Evolutionary conservation across 2,113 vertebrate genomes (phyloP).

Genomic region (Phalacrocorax aristotelis): DNA sequence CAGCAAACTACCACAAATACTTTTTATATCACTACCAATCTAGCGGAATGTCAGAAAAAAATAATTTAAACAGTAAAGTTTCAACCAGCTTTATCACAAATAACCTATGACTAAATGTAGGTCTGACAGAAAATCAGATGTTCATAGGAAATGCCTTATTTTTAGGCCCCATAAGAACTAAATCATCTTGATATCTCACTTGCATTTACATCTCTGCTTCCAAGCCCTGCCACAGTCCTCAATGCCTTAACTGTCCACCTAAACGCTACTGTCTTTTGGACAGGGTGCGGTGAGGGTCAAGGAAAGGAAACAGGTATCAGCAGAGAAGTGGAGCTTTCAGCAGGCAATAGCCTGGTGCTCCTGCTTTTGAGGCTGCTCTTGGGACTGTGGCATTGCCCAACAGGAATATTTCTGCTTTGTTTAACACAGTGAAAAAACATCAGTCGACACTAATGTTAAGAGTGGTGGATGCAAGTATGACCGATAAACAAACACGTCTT

Average conservation of each 20-base stretch:
- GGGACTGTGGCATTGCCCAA: slow-evolving; percentile 38
- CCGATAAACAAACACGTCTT: slow-evolving; percentile 80
- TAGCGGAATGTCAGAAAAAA: neutral
- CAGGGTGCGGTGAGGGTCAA: neutral
- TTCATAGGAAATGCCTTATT: neutral
- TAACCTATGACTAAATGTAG: neutral
- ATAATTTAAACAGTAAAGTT: neutral
- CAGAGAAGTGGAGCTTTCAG: slow-evolving; percentile 20
- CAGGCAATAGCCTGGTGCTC: neutral
- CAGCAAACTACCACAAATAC: neutral
- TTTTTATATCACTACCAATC: neutral
- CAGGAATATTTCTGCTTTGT: slow-evolving; percentile 70
- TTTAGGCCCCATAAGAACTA: neutral
- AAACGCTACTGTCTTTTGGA: neutral
- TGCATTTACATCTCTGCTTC: neutral
- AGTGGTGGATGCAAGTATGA: slow-evolving; percentile 69
- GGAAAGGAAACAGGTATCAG: neutral
- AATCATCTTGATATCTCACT: neutral
- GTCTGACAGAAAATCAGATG: neutral
- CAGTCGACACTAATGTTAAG: slow-evolving; percentile 68
- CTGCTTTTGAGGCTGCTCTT: neutral
- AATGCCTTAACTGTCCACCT: neutral
- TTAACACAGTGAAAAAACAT: slow-evolving; percentile 77
- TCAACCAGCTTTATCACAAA: neutral
- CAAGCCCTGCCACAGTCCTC: neutral